These are phyloP conservation scores for Catagonus wagneri DNA, from an alignment of 2,113 vertebrate genomes.

Conservation along the genomic window DNA sequence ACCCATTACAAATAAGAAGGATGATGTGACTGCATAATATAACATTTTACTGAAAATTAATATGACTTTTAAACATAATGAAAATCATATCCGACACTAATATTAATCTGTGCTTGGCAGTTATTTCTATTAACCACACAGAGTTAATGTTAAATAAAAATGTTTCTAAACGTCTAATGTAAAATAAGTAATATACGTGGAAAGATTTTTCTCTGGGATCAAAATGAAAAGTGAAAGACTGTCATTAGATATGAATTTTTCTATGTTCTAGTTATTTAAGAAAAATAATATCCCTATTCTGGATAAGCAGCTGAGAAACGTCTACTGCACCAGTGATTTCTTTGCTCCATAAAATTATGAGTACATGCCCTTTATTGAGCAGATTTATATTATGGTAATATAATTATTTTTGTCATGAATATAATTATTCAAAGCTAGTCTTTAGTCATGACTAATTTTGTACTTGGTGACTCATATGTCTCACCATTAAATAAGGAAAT, in stretches of 20 bases:
- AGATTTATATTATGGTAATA: constrained; percentile 78
- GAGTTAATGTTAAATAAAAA: constrained; percentile 53
- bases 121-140: constrained; percentile 3
- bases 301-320: constrained; percentile 47
- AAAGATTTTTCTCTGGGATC: constrained; percentile 60
- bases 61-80: constrained; percentile 12
- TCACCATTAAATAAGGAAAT: constrained; percentile 76
- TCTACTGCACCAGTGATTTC: constrained; percentile 43
- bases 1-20: not conserved
- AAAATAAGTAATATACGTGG: constrained; percentile 37
- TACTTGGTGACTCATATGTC: constrained; percentile 80
- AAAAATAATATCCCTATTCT: constrained; percentile 63
- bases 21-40: not conserved
- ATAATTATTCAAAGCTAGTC: constrained; percentile 78
- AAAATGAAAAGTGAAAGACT: constrained; percentile 54
- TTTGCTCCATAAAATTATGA: constrained; percentile 72
- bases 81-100: constrained; percentile 36
- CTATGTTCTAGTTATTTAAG: constrained; percentile 19
- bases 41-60: constrained; percentile 44
- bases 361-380: constrained; percentile 74
- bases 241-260: constrained; percentile 38
- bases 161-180: constrained; percentile 1
- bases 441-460: constrained; percentile 83
- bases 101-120: not conserved
- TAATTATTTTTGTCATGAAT: constrained; percentile 80